Evolutionary conservation across 2,113 vertebrate species (phyloP).

Genomic region (Nasalis larvatus): DNA sequence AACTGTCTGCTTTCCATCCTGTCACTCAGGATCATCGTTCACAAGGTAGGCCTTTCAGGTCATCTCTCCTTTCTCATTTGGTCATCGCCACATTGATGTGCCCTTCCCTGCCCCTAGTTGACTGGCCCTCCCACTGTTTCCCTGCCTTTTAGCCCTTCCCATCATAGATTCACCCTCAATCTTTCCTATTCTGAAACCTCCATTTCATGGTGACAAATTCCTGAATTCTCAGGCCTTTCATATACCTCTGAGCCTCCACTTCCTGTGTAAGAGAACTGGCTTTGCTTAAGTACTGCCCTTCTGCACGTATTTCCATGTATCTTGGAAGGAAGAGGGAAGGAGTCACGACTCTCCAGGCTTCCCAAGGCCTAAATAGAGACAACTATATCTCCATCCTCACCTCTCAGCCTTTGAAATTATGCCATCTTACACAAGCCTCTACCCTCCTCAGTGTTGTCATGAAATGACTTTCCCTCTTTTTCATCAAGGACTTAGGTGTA

Average conservation of each 20-base stretch:
- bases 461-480: not conserved
- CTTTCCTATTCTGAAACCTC: not conserved
- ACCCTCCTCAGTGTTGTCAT: not conserved
- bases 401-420: not conserved
- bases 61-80: conserved; percentile 11
- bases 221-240: not conserved
- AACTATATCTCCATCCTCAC: not conserved
- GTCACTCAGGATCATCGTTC: not conserved
- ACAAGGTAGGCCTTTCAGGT: not conserved
- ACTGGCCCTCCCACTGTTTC: not conserved
- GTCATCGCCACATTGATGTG: not conserved
- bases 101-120: not conserved
- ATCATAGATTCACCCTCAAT: not conserved
- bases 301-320: not conserved
- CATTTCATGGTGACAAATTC: not conserved
- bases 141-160: not conserved
- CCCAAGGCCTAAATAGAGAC: not conserved
- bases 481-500: not conserved
- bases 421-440: not conserved
- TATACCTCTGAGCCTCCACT: not conserved
- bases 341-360: not conserved
- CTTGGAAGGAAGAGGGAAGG: not conserved
- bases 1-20: not conserved
- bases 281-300: not conserved
- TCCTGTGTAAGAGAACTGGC: not conserved